A percentile compares a stretch with the other conserved stretches of the same genome.
phyloP scores from a whole-genome alignment of 2,888 invertebrate species.

The Lucinisca nassula region DNA sequence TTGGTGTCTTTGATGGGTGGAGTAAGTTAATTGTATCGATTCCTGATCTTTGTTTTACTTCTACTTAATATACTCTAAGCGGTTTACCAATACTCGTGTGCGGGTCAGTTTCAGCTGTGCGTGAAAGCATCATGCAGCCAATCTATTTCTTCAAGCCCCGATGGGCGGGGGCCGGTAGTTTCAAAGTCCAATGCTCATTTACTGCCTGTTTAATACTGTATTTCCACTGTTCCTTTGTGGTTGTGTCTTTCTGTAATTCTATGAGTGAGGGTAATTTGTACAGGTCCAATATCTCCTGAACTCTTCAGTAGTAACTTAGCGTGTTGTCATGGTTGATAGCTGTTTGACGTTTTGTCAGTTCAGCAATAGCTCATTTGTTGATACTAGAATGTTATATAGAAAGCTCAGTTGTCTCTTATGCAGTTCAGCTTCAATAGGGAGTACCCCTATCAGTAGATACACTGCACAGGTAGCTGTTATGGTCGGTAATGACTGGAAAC shows the following conservation, averaged over 20 bases:
- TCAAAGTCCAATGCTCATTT: too few species aligned
- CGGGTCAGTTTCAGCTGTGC: too few species aligned
- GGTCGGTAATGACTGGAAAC: too few species aligned
- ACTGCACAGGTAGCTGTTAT: neutral
- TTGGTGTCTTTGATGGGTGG: too few species aligned
- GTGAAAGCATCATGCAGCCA: too few species aligned
- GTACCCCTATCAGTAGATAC: neutral
- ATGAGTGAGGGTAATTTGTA: neutral
- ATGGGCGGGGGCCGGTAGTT: too few species aligned
- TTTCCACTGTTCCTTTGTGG: neutral
- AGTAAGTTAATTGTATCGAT: too few species aligned
- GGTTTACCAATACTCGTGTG: too few species aligned
- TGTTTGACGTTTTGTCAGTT: neutral
- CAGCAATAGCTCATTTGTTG: neutral
- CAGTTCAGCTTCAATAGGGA: neutral
- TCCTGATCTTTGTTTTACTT: too few species aligned
- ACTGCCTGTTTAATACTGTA: too few species aligned
- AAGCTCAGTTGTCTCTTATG: neutral
- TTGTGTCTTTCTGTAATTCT: neutral
- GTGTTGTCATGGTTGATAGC: neutral
- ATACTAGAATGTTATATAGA: neutral
- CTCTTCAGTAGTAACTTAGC: neutral
- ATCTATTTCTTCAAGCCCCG: too few species aligned
- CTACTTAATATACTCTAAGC: too few species aligned
- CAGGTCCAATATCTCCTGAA: neutral